Evolutionary conservation across 1,140 invertebrate species (phyloP).

Genomic region (Druon quercuslanigerum): DNA sequence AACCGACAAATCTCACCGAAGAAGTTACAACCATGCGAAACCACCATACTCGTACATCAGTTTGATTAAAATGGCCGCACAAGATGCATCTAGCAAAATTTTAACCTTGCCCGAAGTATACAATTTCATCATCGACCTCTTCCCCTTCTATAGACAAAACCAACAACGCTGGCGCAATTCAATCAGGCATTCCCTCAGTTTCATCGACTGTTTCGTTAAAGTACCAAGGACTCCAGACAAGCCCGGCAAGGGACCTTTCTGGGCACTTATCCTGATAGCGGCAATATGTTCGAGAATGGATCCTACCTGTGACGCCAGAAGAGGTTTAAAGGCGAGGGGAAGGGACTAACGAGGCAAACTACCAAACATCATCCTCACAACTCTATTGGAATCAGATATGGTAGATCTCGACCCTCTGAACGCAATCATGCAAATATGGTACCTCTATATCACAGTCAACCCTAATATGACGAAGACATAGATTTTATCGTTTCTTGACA

Average conservation of each 20-base stretch:
- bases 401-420: slow-evolving; percentile 60
- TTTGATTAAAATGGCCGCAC: slow-evolving; percentile 99
- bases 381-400: slow-evolving; percentile 68
- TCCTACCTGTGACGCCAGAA: slow-evolving; percentile 99
- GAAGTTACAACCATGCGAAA: too few species aligned
- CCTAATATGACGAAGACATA: too few species aligned
- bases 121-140: slow-evolving; percentile 99
- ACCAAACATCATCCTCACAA: slow-evolving; percentile 84
- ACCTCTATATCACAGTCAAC: slow-evolving; percentile 71
- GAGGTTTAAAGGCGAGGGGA: slow-evolving; percentile 98
- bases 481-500: slow-evolving; percentile 64
- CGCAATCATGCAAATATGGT: slow-evolving; percentile 71
- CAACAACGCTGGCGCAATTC: slow-evolving; percentile 99
- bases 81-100: slow-evolving; percentile 97
- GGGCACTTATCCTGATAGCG: slow-evolving; percentile 99
- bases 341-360: slow-evolving; percentile 87
- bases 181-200: too few species aligned
- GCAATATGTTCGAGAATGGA: slow-evolving; percentile 99
- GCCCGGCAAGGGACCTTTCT: slow-evolving; percentile 97
- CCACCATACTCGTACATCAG: too few species aligned
- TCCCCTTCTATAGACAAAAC: slow-evolving; percentile 98
- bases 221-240: too few species aligned
- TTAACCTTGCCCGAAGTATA: slow-evolving; percentile 99
- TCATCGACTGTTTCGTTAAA: too few species aligned
- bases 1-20: too few species aligned